These are phyloP conservation scores for Dufourea novaeangliae DNA, from an alignment of 1,140 invertebrate genomes.

Conservation along the genomic window DNA sequence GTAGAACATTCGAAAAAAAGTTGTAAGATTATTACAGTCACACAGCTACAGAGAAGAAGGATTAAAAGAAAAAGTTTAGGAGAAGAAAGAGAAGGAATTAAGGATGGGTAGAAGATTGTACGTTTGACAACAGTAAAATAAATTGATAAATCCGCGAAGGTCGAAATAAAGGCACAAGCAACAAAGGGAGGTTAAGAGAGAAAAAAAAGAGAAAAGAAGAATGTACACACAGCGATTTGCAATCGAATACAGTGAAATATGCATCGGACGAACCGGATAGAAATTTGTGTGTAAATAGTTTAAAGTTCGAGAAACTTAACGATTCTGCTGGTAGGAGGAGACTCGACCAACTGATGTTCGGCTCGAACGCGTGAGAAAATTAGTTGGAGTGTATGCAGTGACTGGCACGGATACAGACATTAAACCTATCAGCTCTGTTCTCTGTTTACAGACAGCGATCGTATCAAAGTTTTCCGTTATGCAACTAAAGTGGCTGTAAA, in stretches of 20 bases:
- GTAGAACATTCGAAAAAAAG: not conserved
- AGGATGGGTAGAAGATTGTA: too few relatives aligned
- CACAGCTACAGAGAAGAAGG: too few relatives aligned
- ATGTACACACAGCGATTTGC: too few relatives aligned
- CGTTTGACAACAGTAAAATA: too few relatives aligned
- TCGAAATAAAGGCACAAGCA: not conserved
- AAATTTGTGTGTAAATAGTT: not conserved
- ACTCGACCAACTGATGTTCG: not conserved
- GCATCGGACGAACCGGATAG: not conserved
- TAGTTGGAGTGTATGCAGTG: slow-evolving; percentile 67
- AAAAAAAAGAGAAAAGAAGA: not conserved
- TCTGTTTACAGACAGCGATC: slow-evolving; percentile 54
- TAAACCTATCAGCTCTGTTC: slow-evolving; percentile 74
- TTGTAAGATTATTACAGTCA: too few relatives aligned
- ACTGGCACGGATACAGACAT: slow-evolving; percentile 81
- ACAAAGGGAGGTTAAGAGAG: not conserved
- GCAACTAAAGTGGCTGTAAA: slow-evolving; percentile 2
- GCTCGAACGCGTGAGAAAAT: slow-evolving; percentile 77
- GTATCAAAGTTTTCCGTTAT: slow-evolving; percentile 43
- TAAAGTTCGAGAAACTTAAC: not conserved
- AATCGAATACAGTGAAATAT: too few relatives aligned
- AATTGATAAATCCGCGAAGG: too few relatives aligned
- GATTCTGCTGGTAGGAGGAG: slow-evolving; percentile 4
- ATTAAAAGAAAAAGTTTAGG: too few relatives aligned
- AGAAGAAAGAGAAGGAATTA: too few relatives aligned